Conservation (phyloP, 2,888 invertebrate species). For the Achlya flavicornis region DNA sequence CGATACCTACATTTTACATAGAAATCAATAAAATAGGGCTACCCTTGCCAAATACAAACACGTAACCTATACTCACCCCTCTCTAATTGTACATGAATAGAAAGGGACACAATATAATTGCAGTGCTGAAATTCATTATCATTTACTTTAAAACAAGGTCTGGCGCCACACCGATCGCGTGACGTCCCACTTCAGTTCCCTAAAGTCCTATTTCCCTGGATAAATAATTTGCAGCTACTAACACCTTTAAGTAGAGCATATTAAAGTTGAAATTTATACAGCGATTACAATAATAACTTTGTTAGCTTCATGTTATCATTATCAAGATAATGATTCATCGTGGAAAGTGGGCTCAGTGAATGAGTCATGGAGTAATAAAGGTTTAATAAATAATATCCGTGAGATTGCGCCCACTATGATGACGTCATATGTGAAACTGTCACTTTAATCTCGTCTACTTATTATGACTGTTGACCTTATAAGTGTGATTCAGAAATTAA, state of each 20-base stretch:
- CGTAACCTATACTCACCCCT: conserved; percentile 33
- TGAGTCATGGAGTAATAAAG: conserved; percentile 55
- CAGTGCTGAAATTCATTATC: conserved; percentile 62
- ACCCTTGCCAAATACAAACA: conserved; percentile 31
- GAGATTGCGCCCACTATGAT: conserved; percentile 8
- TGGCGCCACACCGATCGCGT: conserved; percentile 72
- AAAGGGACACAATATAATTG: conserved; percentile 48
- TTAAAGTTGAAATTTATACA: conserved; percentile 42
- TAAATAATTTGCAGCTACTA: conserved; percentile 16
- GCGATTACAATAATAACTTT: conserved; percentile 18
- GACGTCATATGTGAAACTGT: conserved; percentile 1
- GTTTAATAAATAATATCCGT: conserved; percentile 12
- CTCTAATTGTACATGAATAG: conserved; percentile 31
- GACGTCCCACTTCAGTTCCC: conserved; percentile 54
- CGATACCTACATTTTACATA: conserved; percentile 40
- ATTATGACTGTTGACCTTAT: not conserved
- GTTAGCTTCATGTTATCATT: conserved; percentile 56
- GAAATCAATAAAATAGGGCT: conserved; percentile 61
- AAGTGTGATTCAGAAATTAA: conserved; percentile 1
- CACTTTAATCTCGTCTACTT: not conserved
- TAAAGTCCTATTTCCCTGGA: conserved; percentile 31
- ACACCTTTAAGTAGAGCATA: conserved; percentile 24
- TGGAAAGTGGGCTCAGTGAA: conserved; percentile 65
- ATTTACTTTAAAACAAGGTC: conserved; percentile 62
- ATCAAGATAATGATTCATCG: conserved; percentile 77